A percentile compares a stretch with the other conserved stretches of the same genome.
Evolutionary conservation across 2,888 invertebrate genomes (phyloP).

Genomic region (Pilophorus perplexus): DNA sequence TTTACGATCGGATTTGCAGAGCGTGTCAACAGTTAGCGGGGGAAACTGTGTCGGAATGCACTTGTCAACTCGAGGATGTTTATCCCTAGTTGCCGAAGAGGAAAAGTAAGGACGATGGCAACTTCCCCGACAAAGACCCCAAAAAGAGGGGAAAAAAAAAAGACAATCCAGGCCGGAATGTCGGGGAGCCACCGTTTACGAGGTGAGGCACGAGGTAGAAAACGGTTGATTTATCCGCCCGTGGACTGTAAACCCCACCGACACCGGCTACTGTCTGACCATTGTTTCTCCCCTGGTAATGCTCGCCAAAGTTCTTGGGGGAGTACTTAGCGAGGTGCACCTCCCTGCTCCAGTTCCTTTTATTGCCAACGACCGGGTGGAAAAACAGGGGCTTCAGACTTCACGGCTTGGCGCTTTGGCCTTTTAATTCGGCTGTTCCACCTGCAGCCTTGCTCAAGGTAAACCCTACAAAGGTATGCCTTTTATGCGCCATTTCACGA

Average conservation of each 20-base stretch:
- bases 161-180: slow-evolving; percentile 6
- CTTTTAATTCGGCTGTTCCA: slow-evolving; percentile 21
- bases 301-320: slow-evolving; percentile 8
- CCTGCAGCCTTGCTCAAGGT: slow-evolving; percentile 4
- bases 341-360: slow-evolving; percentile 15
- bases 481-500: too few species aligned
- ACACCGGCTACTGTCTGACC: slow-evolving; percentile 15
- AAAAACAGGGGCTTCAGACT: background rate
- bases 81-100: background rate
- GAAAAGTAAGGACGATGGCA: background rate
- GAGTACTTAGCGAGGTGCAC: background rate
- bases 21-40: slow-evolving; percentile 28
- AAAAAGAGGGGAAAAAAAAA: background rate
- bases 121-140: slow-evolving; percentile 24
- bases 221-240: slow-evolving; percentile 19
- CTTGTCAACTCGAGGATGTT: too few species aligned
- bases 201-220: slow-evolving; percentile 14
- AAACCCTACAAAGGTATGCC: too few species aligned
- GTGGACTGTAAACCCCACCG: background rate
- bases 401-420: slow-evolving; percentile 3
- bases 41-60: slow-evolving; percentile 8
- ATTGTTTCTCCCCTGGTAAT: slow-evolving; percentile 19
- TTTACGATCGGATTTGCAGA: slow-evolving; percentile 13
- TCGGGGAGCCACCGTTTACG: slow-evolving; percentile 14
- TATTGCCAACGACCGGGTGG: slow-evolving; percentile 10